A percentile compares a stretch with the other conserved stretches of the same genome.
phyloP scores from a whole-genome alignment of 2,797 vertebrate genomes.

The Hoplostethus atlanticus region DNA sequence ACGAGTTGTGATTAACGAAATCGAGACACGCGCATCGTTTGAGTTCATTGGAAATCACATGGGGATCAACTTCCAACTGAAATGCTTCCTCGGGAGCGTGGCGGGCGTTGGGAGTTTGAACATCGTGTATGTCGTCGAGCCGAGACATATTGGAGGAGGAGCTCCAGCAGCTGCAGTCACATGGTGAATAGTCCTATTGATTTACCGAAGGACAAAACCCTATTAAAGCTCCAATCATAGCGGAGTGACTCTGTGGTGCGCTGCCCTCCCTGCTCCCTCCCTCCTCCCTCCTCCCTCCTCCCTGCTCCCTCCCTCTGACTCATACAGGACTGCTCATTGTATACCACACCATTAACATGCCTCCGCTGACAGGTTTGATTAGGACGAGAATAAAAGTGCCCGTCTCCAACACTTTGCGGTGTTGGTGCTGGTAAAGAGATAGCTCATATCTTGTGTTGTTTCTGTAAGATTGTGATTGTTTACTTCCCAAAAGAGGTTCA shows the following conservation, averaged over 20 bases:
- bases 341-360: not conserved
- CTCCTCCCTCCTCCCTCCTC: not conserved
- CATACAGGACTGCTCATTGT: not conserved
- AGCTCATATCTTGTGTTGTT: too few species aligned
- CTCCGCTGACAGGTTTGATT: conserved; percentile 18
- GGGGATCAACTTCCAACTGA: too few species aligned
- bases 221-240: conserved; percentile 38
- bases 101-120: too few species aligned
- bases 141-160: not conserved
- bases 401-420: not conserved
- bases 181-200: conserved; percentile 38
- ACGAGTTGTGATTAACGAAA: not conserved
- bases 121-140: not conserved
- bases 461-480: not conserved
- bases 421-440: not conserved
- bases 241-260: conserved; percentile 22
- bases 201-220: conserved; percentile 37
- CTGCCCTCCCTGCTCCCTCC: not conserved
- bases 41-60: not conserved
- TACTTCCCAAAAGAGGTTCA: conserved; percentile 3
- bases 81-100: too few species aligned
- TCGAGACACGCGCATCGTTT: not conserved
- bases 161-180: conserved; percentile 6
- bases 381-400: not conserved
- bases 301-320: not conserved